Base-by-base conservation (phyloP, 2,888 invertebrate genomes). In the Brenthis ino region DNA sequence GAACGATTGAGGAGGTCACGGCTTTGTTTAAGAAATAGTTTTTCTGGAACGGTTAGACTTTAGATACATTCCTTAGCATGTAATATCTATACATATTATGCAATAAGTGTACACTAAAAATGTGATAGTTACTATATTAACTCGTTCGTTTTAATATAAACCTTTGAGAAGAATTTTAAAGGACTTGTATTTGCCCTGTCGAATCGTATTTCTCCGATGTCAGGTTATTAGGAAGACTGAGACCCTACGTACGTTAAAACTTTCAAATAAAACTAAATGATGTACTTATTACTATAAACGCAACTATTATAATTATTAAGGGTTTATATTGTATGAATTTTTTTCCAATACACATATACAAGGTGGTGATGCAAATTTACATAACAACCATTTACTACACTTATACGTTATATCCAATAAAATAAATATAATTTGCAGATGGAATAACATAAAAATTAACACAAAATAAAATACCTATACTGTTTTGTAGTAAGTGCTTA, bases 1-100 rank as follows among this genome's bases (percentile, higher is more conserved):
- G 84, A 73, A 87, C 91, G 14, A 89, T 93, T 61, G 93, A 93
- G 74, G 93, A 93, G 77, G 93, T 93, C 33, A 91, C 93, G 70
- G 88, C 89, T 83, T 83, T 93, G 76, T 93, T 93, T 82, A 93
- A 92, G 73, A 83, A 89, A 75, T 89, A 85, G 80, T 69, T 57
- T 58, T 61, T 51, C 66, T 66, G 70, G 71, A 75, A 76, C 78
- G 69, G 70, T 57, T 72, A 73, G 56, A 69, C 66, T 70, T 77
- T 79, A 77, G 73, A 64, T 24, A 82, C 83, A 86, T 85, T 86
- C 83, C 82, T 77, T 85, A 85, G 79, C 11, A 43, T 1, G 69
- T 60, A 61, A 11, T 85, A 83, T 83, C 77, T 67, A 66, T 81
- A 79, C 70, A 75, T 70, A 67, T 60, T 77, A 80, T 81, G 81